Evolutionary conservation across 1,140 invertebrate genomes (phyloP).

Genomic region (Neodiprion virginianus): DNA sequence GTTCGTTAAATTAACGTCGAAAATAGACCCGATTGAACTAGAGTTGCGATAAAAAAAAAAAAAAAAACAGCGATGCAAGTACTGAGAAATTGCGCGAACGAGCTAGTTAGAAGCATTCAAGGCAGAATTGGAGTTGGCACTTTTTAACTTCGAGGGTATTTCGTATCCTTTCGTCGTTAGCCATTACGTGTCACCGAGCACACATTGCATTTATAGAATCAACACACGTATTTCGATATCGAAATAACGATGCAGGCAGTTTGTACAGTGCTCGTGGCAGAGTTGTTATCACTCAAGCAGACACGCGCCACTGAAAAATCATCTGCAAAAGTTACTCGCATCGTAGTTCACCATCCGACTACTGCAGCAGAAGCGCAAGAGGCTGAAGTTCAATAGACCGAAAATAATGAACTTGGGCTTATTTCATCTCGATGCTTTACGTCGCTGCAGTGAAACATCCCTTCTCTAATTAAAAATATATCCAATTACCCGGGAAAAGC

Average conservation of each 20-base stretch:
- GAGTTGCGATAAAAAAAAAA: no score
- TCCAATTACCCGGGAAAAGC: neutral
- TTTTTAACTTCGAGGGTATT: neutral
- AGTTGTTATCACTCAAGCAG: neutral
- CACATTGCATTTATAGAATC: neutral
- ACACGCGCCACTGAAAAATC: neutral
- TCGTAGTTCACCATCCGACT: neutral
- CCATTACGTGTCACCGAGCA: neutral
- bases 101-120: no score
- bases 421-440: neutral
- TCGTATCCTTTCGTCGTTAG: neutral
- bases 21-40: no score
- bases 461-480: neutral
- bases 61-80: neutral
- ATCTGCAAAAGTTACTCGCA: neutral
- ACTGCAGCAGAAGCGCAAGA: neutral
- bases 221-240: neutral
- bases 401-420: neutral
- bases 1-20: no score
- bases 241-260: neutral
- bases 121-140: neutral
- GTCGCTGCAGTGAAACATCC: neutral
- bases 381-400: neutral
- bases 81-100: neutral
- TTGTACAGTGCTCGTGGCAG: neutral